Evolutionary conservation across 2,113 vertebrate genomes (phyloP).

Genomic region (Erinaceus europaeus): DNA sequence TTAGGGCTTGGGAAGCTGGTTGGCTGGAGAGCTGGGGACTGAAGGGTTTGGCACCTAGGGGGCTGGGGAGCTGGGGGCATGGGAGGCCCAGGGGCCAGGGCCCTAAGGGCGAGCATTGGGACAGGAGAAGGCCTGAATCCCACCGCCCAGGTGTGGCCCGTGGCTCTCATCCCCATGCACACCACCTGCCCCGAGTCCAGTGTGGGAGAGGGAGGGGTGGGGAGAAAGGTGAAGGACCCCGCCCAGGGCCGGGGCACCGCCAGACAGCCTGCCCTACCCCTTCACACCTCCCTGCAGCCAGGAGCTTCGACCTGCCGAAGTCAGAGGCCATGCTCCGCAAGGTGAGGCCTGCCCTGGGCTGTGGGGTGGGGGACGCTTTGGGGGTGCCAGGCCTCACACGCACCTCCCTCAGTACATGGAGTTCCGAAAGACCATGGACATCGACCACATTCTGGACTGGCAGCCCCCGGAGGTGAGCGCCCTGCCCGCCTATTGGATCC

Average conservation of each 20-base stretch:
- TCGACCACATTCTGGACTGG: slow-evolving; percentile 88
- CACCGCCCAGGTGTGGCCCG: background rate
- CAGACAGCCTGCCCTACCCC: background rate
- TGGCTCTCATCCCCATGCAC: background rate
- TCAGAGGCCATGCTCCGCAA: slow-evolving; percentile 95
- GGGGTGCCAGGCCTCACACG: no score
- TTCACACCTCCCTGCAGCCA: slow-evolving; percentile 81
- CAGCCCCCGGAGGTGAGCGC: slow-evolving; percentile 89
- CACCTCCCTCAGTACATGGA: slow-evolving; percentile 92
- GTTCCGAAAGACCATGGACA: slow-evolving; percentile 90
- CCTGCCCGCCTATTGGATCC: accelerated
- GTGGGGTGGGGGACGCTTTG: background rate
- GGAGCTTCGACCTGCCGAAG: slow-evolving; percentile 92
- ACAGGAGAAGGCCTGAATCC: background rate
- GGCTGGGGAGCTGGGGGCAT: no score
- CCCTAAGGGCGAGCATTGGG: no score
- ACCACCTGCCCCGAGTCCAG: background rate
- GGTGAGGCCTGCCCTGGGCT: slow-evolving; percentile 81
- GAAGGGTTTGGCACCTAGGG: no score
- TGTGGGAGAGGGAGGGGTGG: background rate
- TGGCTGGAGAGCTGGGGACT: no score
- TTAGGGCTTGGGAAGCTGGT: no score
- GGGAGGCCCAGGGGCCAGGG: no score
- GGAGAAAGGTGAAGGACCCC: background rate
- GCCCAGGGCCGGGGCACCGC: accelerated